Conservation (phyloP, 2,888 invertebrate genomes). For the Gisinianus flammeolus region DNA sequence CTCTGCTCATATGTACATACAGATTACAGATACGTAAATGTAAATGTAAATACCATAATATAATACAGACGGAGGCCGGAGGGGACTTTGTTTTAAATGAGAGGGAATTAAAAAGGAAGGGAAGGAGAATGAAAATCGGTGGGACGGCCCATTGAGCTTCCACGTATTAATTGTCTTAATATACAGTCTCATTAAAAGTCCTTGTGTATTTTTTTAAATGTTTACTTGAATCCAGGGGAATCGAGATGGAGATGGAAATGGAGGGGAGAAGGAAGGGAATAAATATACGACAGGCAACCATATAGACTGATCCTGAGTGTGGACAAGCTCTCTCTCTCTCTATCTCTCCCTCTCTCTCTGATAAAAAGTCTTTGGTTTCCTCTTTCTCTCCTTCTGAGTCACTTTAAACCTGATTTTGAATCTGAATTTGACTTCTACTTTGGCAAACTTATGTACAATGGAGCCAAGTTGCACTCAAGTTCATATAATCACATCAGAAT, state of each 20-base stretch:
- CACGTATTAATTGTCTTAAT: constrained; percentile 36
- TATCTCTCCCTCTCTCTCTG: too few species aligned
- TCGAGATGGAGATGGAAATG: too few species aligned
- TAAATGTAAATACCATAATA: too few species aligned
- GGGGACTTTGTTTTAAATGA: neutral
- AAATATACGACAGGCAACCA: neutral
- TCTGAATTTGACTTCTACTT: too few species aligned
- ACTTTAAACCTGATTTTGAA: neutral
- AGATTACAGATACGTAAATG: too few species aligned
- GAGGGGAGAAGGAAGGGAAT: neutral
- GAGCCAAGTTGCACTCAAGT: too few species aligned
- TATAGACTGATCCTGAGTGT: neutral
- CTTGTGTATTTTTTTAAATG: constrained; percentile 17
- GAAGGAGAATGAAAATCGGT: neutral
- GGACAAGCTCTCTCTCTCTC: neutral
- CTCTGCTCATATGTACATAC: too few species aligned
- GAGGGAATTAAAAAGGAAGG: constrained; percentile 2
- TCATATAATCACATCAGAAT: too few species aligned
- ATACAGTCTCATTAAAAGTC: constrained; percentile 34
- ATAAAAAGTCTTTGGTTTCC: too few species aligned
- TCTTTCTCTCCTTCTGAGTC: neutral
- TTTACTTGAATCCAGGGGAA: neutral
- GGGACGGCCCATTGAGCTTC: constrained; percentile 8
- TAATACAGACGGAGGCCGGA: too few species aligned
- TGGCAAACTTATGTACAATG: too few species aligned